Conservation (phyloP, 2,888 invertebrate genomes). For the Galerucella nymphaeae region DNA sequence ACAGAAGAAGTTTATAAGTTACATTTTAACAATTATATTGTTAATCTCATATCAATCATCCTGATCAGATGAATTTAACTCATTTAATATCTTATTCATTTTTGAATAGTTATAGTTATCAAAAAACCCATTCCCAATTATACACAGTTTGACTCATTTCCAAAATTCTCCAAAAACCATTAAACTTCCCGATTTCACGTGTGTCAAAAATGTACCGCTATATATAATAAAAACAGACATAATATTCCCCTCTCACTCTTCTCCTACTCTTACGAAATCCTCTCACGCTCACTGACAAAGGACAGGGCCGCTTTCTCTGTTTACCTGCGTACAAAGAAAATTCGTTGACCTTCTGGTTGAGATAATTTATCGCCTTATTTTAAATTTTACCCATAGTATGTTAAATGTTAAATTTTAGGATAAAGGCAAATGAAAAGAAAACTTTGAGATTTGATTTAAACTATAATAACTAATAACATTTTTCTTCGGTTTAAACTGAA, state of each 20-base stretch:
- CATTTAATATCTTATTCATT: too few species aligned
- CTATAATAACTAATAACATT: too few species aligned
- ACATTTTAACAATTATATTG: too few species aligned
- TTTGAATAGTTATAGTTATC: too few species aligned
- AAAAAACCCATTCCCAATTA: neutral
- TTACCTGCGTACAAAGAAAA: constrained; percentile 5
- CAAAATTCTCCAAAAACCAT: constrained; percentile 22
- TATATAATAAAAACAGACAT: constrained; percentile 20
- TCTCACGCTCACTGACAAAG: constrained; percentile 19
- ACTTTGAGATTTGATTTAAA: too few species aligned
- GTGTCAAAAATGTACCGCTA: constrained; percentile 24
- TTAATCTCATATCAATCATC: too few species aligned
- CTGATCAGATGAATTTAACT: too few species aligned
- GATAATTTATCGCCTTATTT: neutral
- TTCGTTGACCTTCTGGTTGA: neutral
- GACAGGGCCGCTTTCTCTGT: constrained; percentile 17
- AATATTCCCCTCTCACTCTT: neutral
- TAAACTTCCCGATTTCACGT: constrained; percentile 31
- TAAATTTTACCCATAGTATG: neutral
- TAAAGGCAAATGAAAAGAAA: too few species aligned
- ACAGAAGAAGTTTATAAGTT: too few species aligned
- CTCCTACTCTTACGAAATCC: constrained; percentile 9
- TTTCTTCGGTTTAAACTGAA: too few species aligned
- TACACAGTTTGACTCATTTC: constrained; percentile 4
- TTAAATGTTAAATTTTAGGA: too few species aligned